Percentiles rank a stretch among this genome's conserved stretches.
phyloP scores from a whole-genome alignment of 2,888 invertebrate species.

The Frankliniella intonsa region DNA sequence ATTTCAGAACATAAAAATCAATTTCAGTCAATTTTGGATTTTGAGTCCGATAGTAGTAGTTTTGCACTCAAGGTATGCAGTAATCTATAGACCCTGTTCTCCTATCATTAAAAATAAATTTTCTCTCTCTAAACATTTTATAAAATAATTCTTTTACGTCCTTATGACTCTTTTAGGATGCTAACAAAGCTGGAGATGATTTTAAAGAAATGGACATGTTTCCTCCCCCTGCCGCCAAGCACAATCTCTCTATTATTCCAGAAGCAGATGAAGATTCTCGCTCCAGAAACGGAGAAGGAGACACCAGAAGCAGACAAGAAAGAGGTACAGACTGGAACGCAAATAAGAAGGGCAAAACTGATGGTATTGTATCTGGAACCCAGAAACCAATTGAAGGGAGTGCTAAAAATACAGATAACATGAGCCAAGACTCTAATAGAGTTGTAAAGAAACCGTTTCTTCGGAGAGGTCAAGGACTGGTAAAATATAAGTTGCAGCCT shows the following conservation, averaged over 20 bases:
- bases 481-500: background rate
- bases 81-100: background rate
- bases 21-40: background rate
- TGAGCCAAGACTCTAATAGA: background rate
- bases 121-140: background rate
- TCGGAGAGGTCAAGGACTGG: background rate
- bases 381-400: background rate
- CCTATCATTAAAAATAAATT: background rate
- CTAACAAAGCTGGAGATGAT: background rate
- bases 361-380: background rate
- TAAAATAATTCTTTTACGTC: background rate
- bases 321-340: background rate
- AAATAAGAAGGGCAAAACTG: background rate
- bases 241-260: background rate
- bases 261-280: slow-evolving; percentile 20
- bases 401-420: background rate
- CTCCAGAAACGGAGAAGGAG: background rate
- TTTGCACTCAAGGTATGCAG: background rate
- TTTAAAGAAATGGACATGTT: background rate
- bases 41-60: background rate
- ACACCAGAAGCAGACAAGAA: background rate
- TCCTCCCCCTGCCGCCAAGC: background rate
- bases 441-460: slow-evolving; percentile 1
- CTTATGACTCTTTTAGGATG: background rate
- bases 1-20: background rate